These are phyloP conservation scores for Coelinius sp. DNA, from an alignment of 2,888 invertebrate genomes.

Conservation along the genomic window DNA sequence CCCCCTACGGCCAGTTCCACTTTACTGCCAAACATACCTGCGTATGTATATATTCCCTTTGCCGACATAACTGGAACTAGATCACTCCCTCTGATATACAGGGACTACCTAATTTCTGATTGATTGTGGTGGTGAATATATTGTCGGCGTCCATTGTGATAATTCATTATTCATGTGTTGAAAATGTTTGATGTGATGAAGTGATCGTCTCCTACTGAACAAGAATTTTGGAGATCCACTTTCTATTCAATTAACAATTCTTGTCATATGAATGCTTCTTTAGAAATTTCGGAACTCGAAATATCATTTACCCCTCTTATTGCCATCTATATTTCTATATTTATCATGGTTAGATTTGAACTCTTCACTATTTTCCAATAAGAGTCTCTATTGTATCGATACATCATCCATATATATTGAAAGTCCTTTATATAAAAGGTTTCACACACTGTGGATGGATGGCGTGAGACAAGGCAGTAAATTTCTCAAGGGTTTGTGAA, in stretches of 20 bases:
- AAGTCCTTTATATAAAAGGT: conserved; percentile 22
- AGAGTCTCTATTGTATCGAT: conserved; percentile 8
- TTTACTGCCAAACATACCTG: conserved; percentile 33
- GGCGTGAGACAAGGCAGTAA: conserved; percentile 19
- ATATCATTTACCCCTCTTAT: too few species aligned
- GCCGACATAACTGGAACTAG: conserved; percentile 31
- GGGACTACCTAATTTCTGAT: conserved; percentile 63
- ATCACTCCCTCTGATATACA: conserved; percentile 29
- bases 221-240: too few species aligned
- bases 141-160: background rate
- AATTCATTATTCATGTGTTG: background rate
- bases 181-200: background rate
- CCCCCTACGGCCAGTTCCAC: conserved; percentile 19
- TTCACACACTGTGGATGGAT: conserved; percentile 23
- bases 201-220: too few species aligned
- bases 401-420: conserved; percentile 13
- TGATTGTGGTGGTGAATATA: conserved; percentile 51
- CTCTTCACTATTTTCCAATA: background rate
- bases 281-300: too few species aligned
- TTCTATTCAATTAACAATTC: too few species aligned
- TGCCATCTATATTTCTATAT: too few species aligned
- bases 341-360: too few species aligned
- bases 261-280: too few species aligned
- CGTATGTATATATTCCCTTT: conserved; percentile 33
- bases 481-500: conserved; percentile 59